Percentiles rank a stretch among this genome's conserved stretches.
Conservation (phyloP, 2,888 invertebrate species). For the Erebia palarica region DNA sequence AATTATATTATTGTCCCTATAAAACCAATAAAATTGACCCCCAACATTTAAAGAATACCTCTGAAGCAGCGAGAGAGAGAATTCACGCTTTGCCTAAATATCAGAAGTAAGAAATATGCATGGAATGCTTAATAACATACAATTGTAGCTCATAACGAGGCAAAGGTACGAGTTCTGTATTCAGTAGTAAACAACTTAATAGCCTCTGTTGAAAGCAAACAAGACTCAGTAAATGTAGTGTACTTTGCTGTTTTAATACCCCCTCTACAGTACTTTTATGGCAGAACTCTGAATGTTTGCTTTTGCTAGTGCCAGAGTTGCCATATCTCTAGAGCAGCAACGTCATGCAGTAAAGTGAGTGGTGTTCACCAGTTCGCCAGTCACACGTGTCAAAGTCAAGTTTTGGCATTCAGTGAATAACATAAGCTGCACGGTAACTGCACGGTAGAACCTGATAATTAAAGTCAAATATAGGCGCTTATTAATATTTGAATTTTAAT, state of each 20-base stretch:
- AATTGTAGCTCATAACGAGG: constrained; percentile 18
- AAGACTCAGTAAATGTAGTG: constrained; percentile 34
- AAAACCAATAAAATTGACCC: background rate
- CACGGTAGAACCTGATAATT: no score
- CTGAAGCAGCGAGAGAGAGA: background rate
- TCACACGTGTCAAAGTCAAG: no score
- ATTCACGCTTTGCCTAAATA: background rate
- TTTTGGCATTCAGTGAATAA: no score
- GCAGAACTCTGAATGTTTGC: constrained; percentile 27
- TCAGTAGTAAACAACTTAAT: constrained; percentile 36
- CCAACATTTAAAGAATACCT: no score
- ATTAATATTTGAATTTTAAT: no score
- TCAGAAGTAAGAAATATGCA: constrained; percentile 19
- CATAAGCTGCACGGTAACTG: no score
- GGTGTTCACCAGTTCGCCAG: no score
- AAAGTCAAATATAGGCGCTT: no score
- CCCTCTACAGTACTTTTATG: constrained; percentile 28
- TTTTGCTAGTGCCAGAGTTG: constrained; percentile 19
- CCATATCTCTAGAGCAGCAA: background rate
- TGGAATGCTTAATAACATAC: constrained; percentile 21
- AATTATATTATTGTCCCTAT: background rate
- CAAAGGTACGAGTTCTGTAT: constrained; percentile 28
- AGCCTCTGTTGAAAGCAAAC: constrained; percentile 34
- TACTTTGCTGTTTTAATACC: constrained; percentile 36
- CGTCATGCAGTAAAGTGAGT: no score